Conservation (phyloP, 2,113 vertebrate species). For the Oxyruncus cristatus region DNA sequence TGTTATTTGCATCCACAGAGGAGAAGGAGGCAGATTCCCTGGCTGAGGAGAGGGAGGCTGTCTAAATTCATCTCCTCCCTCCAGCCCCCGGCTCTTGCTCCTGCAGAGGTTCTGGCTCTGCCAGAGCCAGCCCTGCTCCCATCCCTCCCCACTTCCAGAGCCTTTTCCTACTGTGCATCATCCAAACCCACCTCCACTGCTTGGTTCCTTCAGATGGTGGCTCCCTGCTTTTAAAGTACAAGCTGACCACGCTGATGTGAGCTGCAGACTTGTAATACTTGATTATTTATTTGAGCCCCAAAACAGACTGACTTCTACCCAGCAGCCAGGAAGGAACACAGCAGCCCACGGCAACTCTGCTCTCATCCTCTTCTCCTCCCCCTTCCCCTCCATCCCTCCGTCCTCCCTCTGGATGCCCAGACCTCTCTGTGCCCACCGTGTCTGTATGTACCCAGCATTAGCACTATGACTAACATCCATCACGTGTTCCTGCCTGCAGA, state of each 20-base stretch:
- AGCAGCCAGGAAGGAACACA: background rate
- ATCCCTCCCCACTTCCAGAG: background rate
- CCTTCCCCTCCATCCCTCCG: background rate
- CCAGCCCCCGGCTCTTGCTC: background rate
- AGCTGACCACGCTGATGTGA: fast-evolving
- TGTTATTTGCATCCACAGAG: background rate
- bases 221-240: background rate
- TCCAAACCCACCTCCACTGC: background rate
- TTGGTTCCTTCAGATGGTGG: background rate
- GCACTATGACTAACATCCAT: conserved; percentile 55
- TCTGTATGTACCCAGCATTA: background rate
- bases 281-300: background rate
- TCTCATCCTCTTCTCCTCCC: background rate
- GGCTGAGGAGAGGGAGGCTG: background rate
- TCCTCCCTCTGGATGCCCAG: background rate
- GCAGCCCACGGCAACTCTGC: background rate
- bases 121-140: background rate
- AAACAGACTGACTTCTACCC: background rate
- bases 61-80: background rate
- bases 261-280: background rate
- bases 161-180: no score
- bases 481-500: conserved; percentile 48
- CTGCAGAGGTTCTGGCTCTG: background rate
- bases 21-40: background rate
- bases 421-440: background rate